These are phyloP conservation scores for Poeciliopsis presidionis DNA, from an alignment of 2,797 vertebrate species.

Conservation along the genomic window DNA sequence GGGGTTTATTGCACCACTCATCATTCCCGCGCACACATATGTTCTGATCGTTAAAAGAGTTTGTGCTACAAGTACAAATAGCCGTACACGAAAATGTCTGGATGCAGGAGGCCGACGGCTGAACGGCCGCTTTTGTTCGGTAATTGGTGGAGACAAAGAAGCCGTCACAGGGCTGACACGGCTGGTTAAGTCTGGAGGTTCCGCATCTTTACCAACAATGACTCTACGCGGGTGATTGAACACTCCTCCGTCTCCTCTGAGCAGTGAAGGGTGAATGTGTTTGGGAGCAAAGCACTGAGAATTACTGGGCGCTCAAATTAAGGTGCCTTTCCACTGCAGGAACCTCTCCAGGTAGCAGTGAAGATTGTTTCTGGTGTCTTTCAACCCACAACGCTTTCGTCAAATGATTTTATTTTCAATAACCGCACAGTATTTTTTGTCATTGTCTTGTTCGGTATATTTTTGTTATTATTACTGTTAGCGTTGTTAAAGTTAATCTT, in stretches of 20 bases:
- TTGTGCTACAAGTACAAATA: constrained; percentile 20
- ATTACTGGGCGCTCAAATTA: constrained; percentile 21
- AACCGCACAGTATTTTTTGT: too few relatives aligned
- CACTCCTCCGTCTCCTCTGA: constrained; percentile 58
- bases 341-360: not conserved
- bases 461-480: too few relatives aligned
- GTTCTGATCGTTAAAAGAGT: constrained; percentile 34
- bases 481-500: too few relatives aligned
- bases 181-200: constrained; percentile 77
- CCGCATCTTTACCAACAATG: constrained; percentile 76
- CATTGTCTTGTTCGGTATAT: too few relatives aligned
- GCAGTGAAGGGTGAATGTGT: constrained; percentile 32
- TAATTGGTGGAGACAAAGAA: constrained; percentile 78
- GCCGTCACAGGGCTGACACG: constrained; percentile 72
- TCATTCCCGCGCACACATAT: constrained; percentile 40
- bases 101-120: constrained; percentile 62
- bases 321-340: not conserved
- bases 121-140: constrained; percentile 68
- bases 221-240: constrained; percentile 74
- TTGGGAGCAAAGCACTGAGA: constrained; percentile 21
- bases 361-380: not conserved
- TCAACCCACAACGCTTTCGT: not conserved
- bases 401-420: not conserved
- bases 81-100: constrained; percentile 37
- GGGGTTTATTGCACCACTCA: constrained; percentile 63